Evolutionary conservation across 2,888 invertebrate species (phyloP).

Genomic region (Drosophila mettleri): DNA sequence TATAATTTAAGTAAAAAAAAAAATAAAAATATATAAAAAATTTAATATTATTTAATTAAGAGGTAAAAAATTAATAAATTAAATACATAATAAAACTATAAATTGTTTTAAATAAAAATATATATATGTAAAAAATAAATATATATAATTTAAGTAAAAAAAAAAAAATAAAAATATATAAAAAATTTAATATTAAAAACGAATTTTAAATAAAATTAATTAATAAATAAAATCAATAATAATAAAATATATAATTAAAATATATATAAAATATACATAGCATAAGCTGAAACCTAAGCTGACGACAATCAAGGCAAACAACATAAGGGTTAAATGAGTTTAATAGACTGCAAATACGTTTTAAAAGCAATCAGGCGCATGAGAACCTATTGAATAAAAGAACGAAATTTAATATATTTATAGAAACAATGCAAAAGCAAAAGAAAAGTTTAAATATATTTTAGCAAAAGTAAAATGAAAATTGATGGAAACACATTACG

Average conservation of each 20-base stretch:
- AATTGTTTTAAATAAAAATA: not conserved
- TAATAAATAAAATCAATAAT: not conserved
- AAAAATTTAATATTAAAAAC: not conserved
- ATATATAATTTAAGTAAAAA: too few relatives aligned
- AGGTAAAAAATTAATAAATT: too few relatives aligned
- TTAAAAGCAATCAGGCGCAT: conserved; percentile 27
- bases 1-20: too few relatives aligned
- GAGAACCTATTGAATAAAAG: conserved; percentile 5
- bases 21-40: too few relatives aligned
- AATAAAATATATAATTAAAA: not conserved
- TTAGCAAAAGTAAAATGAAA: not conserved
- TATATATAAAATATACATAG: not conserved
- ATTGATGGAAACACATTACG: not conserved
- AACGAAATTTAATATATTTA: conserved; percentile 15
- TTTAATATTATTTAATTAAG: too few relatives aligned
- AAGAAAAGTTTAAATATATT: not conserved
- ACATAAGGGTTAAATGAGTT: conserved; percentile 10
- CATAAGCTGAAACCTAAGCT: not conserved
- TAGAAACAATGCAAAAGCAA: not conserved
- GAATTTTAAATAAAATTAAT: too few relatives aligned
- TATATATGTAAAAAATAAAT: not conserved
- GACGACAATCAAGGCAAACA: not conserved
- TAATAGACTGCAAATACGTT: conserved; percentile 28
- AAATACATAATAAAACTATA: not conserved
- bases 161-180: not conserved